A percentile compares a stretch with the other conserved stretches of the same genome.
phyloP scores from a whole-genome alignment of 35 echinoderm and acorn worm genomes.

The Holothuria glaberrima region DNA sequence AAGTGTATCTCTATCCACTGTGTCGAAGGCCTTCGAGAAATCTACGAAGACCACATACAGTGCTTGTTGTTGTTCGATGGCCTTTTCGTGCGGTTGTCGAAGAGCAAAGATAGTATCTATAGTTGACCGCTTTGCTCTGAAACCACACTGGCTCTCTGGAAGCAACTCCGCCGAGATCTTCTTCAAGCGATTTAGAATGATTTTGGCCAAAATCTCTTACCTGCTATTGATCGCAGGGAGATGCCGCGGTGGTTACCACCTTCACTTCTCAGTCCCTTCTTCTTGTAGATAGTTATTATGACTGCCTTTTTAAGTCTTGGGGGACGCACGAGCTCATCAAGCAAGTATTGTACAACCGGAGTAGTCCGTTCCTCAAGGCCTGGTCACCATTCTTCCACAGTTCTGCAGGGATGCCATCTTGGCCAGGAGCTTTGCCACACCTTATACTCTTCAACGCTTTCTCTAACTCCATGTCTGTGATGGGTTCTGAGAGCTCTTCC shows the following conservation, averaged over 20 bases:
- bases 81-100: constrained; percentile 55
- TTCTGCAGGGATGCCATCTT: constrained; percentile 11
- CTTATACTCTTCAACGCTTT: neutral
- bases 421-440: constrained; percentile 13
- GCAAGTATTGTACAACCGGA: neutral
- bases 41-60: constrained; percentile 58
- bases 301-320: neutral
- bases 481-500: constrained; percentile 26
- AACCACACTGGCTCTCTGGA: constrained; percentile 36
- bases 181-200: constrained; percentile 6
- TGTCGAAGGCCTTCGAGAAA: constrained; percentile 70
- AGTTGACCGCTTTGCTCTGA: constrained; percentile 20
- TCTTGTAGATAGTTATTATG: constrained; percentile 18
- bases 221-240: constrained; percentile 30
- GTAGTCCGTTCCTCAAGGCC: constrained; percentile 24
- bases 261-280: constrained; percentile 10
- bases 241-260: constrained; percentile 49
- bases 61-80: constrained; percentile 54
- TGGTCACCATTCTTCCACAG: constrained; percentile 7
- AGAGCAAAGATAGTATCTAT: constrained; percentile 60
- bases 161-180: constrained; percentile 1
- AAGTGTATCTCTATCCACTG: constrained; percentile 57
- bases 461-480: neutral
- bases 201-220: constrained; percentile 52
- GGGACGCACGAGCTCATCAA: neutral